Conservation (phyloP, 2,797 vertebrate species). For the Cossypha heuglini region DNA sequence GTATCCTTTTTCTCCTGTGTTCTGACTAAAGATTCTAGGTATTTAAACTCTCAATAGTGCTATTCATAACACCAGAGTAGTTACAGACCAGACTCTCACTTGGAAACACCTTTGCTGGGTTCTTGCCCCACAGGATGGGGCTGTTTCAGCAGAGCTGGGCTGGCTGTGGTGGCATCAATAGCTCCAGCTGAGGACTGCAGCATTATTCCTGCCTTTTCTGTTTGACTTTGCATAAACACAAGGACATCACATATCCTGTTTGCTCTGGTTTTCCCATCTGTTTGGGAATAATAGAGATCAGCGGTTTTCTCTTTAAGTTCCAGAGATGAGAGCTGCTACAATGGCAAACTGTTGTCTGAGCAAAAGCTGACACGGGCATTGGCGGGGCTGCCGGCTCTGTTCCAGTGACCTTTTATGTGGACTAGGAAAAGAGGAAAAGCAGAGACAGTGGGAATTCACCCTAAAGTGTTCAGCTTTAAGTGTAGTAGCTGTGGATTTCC, state of each 20-base stretch:
- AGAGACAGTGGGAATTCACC: background rate
- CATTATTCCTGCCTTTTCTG: slow-evolving; percentile 27
- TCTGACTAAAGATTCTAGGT: background rate
- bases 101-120: background rate
- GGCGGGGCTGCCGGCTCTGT: background rate
- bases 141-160: background rate
- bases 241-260: slow-evolving; percentile 29
- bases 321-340: slow-evolving; percentile 47
- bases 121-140: background rate
- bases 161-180: background rate
- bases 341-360: slow-evolving; percentile 36
- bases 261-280: slow-evolving; percentile 54
- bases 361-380: slow-evolving; percentile 25
- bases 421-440: background rate
- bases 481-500: background rate
- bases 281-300: slow-evolving; percentile 57
- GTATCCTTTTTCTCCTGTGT: background rate
- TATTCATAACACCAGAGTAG: background rate
- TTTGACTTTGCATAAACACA: slow-evolving; percentile 52
- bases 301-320: slow-evolving; percentile 53
- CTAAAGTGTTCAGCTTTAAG: background rate
- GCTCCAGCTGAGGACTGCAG: background rate
- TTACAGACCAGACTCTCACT: background rate
- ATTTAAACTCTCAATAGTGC: background rate
- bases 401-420: background rate